Percentiles rank a stretch among this genome's conserved stretches.
These are phyloP conservation scores for Drosophila lowei DNA, from an alignment of 1,140 invertebrate species.

Conservation along the genomic window DNA sequence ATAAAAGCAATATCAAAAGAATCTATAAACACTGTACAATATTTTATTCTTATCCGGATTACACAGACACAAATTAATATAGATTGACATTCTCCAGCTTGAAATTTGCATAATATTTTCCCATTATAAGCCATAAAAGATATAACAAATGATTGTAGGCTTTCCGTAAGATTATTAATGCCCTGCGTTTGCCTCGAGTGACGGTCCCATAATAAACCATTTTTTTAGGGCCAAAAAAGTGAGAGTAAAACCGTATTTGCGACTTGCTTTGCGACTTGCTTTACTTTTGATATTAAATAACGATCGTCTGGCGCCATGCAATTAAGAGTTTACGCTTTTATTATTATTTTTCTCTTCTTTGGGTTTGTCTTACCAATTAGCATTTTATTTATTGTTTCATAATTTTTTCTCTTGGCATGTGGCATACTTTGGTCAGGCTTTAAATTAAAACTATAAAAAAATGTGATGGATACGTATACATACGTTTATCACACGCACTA, in stretches of 20 bases:
- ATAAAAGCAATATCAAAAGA: background rate
- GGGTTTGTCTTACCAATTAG: conserved; percentile 57
- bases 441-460: conserved; percentile 8
- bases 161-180: conserved; percentile 57
- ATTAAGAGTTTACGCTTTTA: conserved; percentile 62
- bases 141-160: conserved; percentile 55
- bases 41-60: background rate
- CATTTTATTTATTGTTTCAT: conserved; percentile 56
- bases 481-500: no score
- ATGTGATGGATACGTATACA: background rate
- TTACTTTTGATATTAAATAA: conserved; percentile 49
- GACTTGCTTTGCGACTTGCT: conserved; percentile 23
- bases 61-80: conserved; percentile 4
- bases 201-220: conserved; percentile 51
- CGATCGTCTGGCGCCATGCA: conserved; percentile 67
- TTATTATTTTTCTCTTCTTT: background rate
- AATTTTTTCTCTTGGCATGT: conserved; percentile 44
- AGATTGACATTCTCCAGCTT: background rate
- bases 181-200: conserved; percentile 49
- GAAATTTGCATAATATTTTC: conserved; percentile 15
- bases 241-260: conserved; percentile 43
- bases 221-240: conserved; percentile 40
- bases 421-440: conserved; percentile 14
- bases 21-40: background rate
- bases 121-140: conserved; percentile 18